Evolutionary conservation across 2,113 vertebrate genomes (phyloP).

Genomic region (Cricetomys ansorgei): DNA sequence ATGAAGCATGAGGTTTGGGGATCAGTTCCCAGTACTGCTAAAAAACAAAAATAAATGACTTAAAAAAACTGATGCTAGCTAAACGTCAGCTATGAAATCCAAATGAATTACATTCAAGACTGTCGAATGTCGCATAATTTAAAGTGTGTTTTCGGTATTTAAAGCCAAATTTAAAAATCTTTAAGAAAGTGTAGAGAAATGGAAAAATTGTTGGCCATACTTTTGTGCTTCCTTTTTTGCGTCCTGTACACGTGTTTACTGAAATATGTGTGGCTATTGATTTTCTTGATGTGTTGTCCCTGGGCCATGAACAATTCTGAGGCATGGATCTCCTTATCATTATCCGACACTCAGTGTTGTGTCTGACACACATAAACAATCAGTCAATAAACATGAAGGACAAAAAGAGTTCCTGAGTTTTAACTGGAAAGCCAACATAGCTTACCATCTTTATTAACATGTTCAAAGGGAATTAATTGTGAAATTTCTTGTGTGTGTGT

Average conservation of each 20-base stretch:
- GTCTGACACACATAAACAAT: not conserved
- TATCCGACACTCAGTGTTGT: not conserved
- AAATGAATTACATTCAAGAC: not conserved
- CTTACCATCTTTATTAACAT: constrained; percentile 25
- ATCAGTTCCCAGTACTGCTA: not conserved
- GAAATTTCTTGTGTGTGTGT: not conserved
- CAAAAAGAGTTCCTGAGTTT: constrained; percentile 51
- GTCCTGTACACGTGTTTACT: not conserved
- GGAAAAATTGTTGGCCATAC: not conserved
- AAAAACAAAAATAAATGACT: not conserved
- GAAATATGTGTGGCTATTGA: not conserved
- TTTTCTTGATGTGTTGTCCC: not conserved
- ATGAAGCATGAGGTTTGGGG: not conserved
- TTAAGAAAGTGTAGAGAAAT: not conserved
- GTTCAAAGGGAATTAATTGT: not conserved
- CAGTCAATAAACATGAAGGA: not conserved
- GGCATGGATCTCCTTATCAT: not conserved
- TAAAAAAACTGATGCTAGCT: not conserved
- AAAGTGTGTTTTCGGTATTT: constrained; percentile 29
- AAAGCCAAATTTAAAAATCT: constrained; percentile 2
- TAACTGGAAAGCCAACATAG: constrained; percentile 29
- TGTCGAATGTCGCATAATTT: constrained; percentile 1
- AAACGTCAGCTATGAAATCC: constrained; percentile 3
- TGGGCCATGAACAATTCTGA: not conserved
- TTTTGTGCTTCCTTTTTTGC: not conserved